A percentile compares a stretch with the other conserved stretches of the same genome.
Conservation (phyloP, 2,888 invertebrate genomes). For the Antheraea yamamai region DNA sequence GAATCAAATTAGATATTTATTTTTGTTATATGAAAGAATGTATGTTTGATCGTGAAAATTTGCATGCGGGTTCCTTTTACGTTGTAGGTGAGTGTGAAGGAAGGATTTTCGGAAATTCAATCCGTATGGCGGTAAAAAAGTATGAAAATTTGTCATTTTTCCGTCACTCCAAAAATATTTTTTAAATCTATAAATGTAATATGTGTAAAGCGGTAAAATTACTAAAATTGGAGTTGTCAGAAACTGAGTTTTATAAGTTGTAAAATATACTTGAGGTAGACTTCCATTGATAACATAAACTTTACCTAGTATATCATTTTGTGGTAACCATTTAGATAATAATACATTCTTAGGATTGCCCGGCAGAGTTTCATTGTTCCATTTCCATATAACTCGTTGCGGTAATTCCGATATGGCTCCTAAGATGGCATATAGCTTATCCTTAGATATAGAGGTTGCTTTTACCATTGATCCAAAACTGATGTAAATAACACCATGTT, state of each 20-base stretch:
- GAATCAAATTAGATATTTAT: neutral
- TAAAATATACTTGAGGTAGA: neutral
- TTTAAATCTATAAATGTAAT: no score
- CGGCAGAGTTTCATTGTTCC: slow-evolving; percentile 83
- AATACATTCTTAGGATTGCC: slow-evolving; percentile 83
- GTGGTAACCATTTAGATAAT: slow-evolving; percentile 85
- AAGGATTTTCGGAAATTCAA: no score
- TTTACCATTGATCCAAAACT: slow-evolving; percentile 90
- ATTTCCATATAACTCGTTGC: slow-evolving; percentile 89
- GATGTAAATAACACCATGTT: slow-evolving; percentile 87
- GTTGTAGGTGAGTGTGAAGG: no score
- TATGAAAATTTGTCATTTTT: no score
- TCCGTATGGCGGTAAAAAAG: no score
- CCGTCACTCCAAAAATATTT: no score
- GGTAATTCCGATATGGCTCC: slow-evolving; percentile 83
- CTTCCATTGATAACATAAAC: neutral
- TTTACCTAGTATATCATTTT: slow-evolving; percentile 80
- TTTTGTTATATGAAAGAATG: neutral
- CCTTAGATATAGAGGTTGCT: slow-evolving; percentile 81
- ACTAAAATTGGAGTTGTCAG: no score
- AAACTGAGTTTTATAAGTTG: no score
- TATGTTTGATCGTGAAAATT: no score
- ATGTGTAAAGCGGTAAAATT: no score
- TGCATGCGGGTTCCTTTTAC: no score
- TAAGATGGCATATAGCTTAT: slow-evolving; percentile 83